These are phyloP conservation scores for Falcaria lacertinaria DNA, from an alignment of 2,888 invertebrate genomes.

Conservation along the genomic window DNA sequence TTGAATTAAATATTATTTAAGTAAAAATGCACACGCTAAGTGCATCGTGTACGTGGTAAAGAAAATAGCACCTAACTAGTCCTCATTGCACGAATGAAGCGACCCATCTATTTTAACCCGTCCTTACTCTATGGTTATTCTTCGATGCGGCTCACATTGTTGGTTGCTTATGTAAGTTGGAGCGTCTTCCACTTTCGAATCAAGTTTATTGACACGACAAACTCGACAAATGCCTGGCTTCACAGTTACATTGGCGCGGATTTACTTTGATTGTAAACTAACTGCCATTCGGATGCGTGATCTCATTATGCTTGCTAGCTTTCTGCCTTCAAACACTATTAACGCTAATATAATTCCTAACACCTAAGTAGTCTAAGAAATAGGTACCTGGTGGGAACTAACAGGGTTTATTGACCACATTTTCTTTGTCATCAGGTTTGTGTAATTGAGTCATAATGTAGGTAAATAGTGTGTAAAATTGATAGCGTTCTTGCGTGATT, in stretches of 20 bases:
- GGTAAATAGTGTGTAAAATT: not conserved
- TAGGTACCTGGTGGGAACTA: not conserved
- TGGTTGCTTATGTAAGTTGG: constrained; percentile 75
- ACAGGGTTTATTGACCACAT: not conserved
- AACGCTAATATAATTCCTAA: not conserved
- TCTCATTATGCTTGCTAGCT: constrained; percentile 2
- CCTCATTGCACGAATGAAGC: not conserved
- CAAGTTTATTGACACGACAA: constrained; percentile 79
- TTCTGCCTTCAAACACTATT: not conserved
- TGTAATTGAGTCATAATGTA: not conserved
- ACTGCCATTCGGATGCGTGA: constrained; percentile 5
- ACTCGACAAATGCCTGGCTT: constrained; percentile 72
- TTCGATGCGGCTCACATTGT: constrained; percentile 63
- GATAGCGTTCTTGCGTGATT: too few relatives aligned
- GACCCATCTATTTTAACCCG: constrained; percentile 1
- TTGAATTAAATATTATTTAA: too few relatives aligned
- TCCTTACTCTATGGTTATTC: constrained; percentile 24
- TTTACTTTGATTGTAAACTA: constrained; percentile 60
- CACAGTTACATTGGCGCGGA: constrained; percentile 70
- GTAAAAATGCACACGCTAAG: too few relatives aligned
- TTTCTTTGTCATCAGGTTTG: not conserved
- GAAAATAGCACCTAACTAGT: constrained; percentile 2
- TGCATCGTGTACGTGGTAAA: too few relatives aligned
- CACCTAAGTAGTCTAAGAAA: too few relatives aligned
- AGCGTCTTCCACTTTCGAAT: constrained; percentile 80